A percentile compares a stretch with the other conserved stretches of the same genome.
Evolutionary conservation across 2,888 invertebrate genomes (phyloP).

Genomic region (Lithophane semibrunnea): DNA sequence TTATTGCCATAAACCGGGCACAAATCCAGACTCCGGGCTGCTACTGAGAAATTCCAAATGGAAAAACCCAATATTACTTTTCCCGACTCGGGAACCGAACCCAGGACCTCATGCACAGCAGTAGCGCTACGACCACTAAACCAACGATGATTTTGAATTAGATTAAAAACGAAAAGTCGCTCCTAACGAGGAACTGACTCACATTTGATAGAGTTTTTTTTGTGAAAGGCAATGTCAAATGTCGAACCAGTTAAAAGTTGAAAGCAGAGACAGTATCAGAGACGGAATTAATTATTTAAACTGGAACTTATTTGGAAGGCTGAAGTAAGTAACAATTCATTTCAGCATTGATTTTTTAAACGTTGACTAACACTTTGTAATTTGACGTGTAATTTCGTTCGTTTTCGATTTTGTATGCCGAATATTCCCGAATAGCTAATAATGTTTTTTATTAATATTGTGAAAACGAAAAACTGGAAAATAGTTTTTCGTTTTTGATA

Average conservation of each 20-base stretch:
- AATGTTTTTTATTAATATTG: not conserved
- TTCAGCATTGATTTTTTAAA: slow-evolving; percentile 33
- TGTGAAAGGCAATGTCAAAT: slow-evolving; percentile 2
- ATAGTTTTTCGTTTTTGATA: not conserved
- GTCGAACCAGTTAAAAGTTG: slow-evolving; percentile 29
- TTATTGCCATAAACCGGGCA: not conserved
- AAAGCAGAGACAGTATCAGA: slow-evolving; percentile 1
- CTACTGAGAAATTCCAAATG: not conserved
- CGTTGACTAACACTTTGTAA: not conserved
- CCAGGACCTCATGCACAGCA: not conserved
- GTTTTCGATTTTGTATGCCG: not conserved
- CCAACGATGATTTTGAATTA: not conserved
- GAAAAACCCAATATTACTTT: not conserved
- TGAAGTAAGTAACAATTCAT: slow-evolving; percentile 53
- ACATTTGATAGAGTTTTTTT: slow-evolving; percentile 14
- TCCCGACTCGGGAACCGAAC: not conserved
- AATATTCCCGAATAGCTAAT: not conserved
- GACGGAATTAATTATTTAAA: slow-evolving; percentile 32
- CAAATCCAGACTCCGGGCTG: not conserved
- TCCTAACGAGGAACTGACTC: not conserved
- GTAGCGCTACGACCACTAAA: not conserved
- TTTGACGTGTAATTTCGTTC: not conserved
- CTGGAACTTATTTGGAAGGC: slow-evolving; percentile 27
- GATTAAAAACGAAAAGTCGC: slow-evolving; percentile 5
- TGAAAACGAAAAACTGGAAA: not conserved